Conservation (phyloP, 35 echinoderm and acorn worm genomes). For the Eucidaris tribuloides region DNA sequence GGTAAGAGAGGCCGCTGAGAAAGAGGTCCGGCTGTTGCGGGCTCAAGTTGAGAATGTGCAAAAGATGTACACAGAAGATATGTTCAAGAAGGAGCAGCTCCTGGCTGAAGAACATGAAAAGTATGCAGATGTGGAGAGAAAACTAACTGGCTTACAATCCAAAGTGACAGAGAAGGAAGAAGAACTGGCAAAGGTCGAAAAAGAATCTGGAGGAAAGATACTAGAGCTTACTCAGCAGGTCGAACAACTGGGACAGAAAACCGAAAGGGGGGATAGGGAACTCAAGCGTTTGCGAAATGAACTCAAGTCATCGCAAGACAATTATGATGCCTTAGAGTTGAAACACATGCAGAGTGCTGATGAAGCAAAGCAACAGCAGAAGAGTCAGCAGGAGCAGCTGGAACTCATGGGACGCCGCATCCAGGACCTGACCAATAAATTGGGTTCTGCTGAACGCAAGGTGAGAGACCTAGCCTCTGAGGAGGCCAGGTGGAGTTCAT, state of each 20-base stretch:
- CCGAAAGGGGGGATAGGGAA: slow-evolving; percentile 69
- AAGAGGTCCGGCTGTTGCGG: neutral
- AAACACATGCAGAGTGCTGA: slow-evolving; percentile 59
- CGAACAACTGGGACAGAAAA: slow-evolving; percentile 55
- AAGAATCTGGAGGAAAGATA: slow-evolving; percentile 34
- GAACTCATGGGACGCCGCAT: slow-evolving; percentile 85
- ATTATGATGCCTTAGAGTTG: slow-evolving; percentile 81
- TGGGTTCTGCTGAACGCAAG: slow-evolving; percentile 88
- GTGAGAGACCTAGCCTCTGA: slow-evolving; percentile 63
- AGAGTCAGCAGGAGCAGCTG: slow-evolving; percentile 58
- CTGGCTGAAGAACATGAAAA: slow-evolving; percentile 31
- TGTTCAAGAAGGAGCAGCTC: slow-evolving; percentile 39
- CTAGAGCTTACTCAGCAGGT: slow-evolving; percentile 26
- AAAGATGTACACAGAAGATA: slow-evolving; percentile 35
- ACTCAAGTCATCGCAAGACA: slow-evolving; percentile 55
- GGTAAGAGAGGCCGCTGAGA: neutral
- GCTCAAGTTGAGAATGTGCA: slow-evolving; percentile 30
- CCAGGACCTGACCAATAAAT: slow-evolving; percentile 86
- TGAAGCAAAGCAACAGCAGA: slow-evolving; percentile 57
- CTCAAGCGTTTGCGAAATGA: slow-evolving; percentile 68
- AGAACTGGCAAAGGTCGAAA: neutral
- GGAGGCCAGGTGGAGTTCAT: slow-evolving; percentile 27
- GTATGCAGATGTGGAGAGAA: neutral
- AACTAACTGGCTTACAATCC: neutral
- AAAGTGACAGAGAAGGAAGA: slow-evolving; percentile 28